Conservation (phyloP, 1,140 invertebrate genomes). For the Drosophila micromelanica region DNA sequence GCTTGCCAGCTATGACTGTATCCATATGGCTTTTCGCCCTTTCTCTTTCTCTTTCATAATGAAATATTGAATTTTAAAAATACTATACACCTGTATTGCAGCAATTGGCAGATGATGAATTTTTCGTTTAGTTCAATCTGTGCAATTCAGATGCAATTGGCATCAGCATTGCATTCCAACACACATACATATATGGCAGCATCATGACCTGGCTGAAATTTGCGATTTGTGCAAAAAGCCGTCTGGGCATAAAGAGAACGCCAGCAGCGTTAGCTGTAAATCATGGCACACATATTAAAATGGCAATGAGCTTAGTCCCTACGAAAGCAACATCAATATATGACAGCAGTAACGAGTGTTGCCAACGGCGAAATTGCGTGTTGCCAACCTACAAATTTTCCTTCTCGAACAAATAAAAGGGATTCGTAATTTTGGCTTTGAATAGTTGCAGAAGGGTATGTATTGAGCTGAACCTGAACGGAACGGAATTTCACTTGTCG, state of each 20-base stretch:
- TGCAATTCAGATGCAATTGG: no score
- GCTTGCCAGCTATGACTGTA: background rate
- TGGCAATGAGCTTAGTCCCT: conserved; percentile 28
- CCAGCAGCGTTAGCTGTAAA: conserved; percentile 25
- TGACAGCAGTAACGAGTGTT: conserved; percentile 11
- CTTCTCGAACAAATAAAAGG: background rate
- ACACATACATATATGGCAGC: no score
- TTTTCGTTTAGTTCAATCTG: no score
- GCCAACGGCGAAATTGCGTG: conserved; percentile 16
- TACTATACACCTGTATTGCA: no score
- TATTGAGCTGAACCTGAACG: background rate
- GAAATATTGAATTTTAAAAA: no score
- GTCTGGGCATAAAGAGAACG: no score
- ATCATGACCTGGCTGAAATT: no score
- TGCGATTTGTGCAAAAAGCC: no score
- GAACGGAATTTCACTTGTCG: background rate
- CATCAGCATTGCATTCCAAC: no score
- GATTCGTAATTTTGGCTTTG: conserved; percentile 52
- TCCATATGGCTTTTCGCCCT: background rate
- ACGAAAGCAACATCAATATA: conserved; percentile 1
- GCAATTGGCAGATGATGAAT: no score
- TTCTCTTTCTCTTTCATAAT: background rate
- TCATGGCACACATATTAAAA: conserved; percentile 57
- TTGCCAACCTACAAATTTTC: conserved; percentile 2
- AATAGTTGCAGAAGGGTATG: conserved; percentile 12